These are phyloP conservation scores for Rhopalosiphum padi DNA, from an alignment of 1,140 invertebrate species.

Conservation along the genomic window DNA sequence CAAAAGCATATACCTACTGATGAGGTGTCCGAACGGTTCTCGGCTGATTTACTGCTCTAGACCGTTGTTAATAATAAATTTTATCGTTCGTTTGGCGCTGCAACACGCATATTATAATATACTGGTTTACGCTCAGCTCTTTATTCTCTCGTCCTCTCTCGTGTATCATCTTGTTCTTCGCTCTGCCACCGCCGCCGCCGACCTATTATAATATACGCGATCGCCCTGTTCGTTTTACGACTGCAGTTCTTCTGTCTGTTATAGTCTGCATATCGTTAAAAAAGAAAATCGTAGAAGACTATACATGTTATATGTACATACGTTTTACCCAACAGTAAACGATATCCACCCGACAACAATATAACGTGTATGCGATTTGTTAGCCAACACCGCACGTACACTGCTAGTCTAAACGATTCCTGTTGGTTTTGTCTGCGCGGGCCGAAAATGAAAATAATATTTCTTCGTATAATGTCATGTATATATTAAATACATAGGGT, in stretches of 20 bases:
- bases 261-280: neutral
- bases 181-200: neutral
- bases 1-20: neutral
- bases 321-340: too few relatives aligned
- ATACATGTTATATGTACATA: too few relatives aligned
- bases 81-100: constrained; percentile 8
- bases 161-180: neutral
- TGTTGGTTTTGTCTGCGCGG: too few relatives aligned
- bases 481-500: too few relatives aligned
- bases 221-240: neutral
- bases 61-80: neutral
- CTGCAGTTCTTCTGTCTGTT: neutral
- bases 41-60: neutral
- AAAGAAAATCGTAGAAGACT: neutral
- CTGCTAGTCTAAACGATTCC: too few relatives aligned
- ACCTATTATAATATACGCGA: neutral
- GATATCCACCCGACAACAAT: too few relatives aligned
- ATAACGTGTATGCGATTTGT: too few relatives aligned
- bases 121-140: constrained; percentile 3
- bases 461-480: too few relatives aligned
- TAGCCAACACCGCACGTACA: too few relatives aligned
- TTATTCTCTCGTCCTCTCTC: neutral
- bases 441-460: too few relatives aligned
- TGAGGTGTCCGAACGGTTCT: neutral
- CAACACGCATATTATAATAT: neutral